Evolutionary conservation across 2,113 vertebrate species (phyloP), one percentile per base, ranked within the genome.

Genomic region (Hippocampus abdominalis): DNA sequence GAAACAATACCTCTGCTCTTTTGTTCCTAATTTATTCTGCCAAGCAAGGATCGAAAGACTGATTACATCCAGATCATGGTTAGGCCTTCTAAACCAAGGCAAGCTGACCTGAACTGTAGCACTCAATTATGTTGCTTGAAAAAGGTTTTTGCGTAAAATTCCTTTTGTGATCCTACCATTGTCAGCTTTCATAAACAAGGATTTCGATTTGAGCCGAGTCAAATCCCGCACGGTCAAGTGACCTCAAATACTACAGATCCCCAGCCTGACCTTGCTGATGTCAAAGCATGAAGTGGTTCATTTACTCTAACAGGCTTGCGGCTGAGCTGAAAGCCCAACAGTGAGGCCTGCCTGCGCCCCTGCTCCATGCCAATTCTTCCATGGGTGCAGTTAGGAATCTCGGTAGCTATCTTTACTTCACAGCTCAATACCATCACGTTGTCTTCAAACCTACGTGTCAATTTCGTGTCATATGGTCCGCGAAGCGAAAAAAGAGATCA

Each of bases 371-470:
- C 85, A 77, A 61, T 81, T 90, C 77, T 87, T 83, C 75, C 86
- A 81, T 84, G 83, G 73, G 80, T 79, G 80, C 77, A 86, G 89
- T 84, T 84, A 81, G 83, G 84, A 81, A 83, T 86, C 80, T 86
- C 86, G 64, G 81, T 87, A 88, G 87, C 88, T 82, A 86, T 85
- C 83, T 81, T 89, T 85, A 86, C 81, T 89, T 87, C 86, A 88
- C 86, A 90, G 87, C 88, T 90, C 90, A 91, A 87, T 88, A 86
- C 85, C 87, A 77, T 75, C 68, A 61, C 66, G 79, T 85, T 84
- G 86, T 88, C 87, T 84, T 69, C 72, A 16, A 86, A 90, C 82
- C 78, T 87, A 86, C 88, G 86, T 85, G 89, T 91, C 89, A 89
- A 89, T 89, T 89, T 71, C 64, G 8, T 77, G 85, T 90, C 89